A percentile compares a stretch with the other conserved stretches of the same genome.
Evolutionary conservation across 2,888 invertebrate species (phyloP).

Genomic region (Miltochrista miniata): DNA sequence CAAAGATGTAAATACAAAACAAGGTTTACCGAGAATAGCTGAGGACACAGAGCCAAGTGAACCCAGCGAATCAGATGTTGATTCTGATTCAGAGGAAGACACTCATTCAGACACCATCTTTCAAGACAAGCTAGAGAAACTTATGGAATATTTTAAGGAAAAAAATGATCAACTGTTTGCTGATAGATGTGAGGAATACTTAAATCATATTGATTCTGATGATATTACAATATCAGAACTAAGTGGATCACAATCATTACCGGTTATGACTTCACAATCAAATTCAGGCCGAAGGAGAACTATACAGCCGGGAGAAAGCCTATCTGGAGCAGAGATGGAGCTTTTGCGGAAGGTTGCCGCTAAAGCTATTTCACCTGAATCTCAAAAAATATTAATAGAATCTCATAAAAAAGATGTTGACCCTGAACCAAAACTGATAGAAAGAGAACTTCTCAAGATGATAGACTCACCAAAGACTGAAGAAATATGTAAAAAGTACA

Average conservation of each 20-base stretch:
- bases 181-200: conserved; percentile 84
- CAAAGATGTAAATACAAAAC: conserved; percentile 69
- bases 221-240: conserved; percentile 80
- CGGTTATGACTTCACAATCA: conserved; percentile 76
- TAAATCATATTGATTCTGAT: conserved; percentile 79
- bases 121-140: conserved; percentile 87
- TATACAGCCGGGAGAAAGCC: conserved; percentile 84
- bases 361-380: conserved; percentile 79
- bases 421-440: conserved; percentile 81
- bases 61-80: conserved; percentile 84
- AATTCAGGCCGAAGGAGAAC: conserved; percentile 81
- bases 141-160: conserved; percentile 87
- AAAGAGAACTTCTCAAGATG: conserved; percentile 79
- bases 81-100: conserved; percentile 82
- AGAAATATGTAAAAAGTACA: conserved; percentile 80
- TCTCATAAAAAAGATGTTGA: conserved; percentile 81
- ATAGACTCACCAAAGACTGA: conserved; percentile 77
- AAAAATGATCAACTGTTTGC: conserved; percentile 88
- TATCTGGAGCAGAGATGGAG: conserved; percentile 84
- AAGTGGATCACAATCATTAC: conserved; percentile 77
- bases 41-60: conserved; percentile 84
- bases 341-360: conserved; percentile 84
- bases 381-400: conserved; percentile 81
- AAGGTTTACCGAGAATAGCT: conserved; percentile 76
- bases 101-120: conserved; percentile 86